A percentile compares a stretch with the other conserved stretches of the same genome.
phyloP scores from a whole-genome alignment of 2,797 vertebrate genomes.

The Anguilla megastoma region DNA sequence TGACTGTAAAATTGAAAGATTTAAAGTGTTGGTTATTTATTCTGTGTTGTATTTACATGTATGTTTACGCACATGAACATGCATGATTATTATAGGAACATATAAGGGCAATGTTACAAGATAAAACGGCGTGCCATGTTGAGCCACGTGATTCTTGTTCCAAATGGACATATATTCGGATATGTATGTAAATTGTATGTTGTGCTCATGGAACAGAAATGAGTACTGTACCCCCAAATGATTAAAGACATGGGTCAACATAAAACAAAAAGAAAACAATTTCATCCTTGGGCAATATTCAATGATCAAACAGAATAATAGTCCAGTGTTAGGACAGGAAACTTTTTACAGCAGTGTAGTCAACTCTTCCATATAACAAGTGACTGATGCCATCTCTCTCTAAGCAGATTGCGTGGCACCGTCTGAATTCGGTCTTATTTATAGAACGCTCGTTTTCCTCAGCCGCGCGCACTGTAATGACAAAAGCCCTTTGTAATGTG shows the following conservation, averaged over 20 bases:
- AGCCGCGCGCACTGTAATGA: not conserved
- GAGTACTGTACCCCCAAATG: not conserved
- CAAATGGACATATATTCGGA: too few relatives aligned
- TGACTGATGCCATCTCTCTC: not conserved
- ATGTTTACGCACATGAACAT: not conserved
- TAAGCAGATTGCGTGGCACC: not conserved
- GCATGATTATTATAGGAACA: too few relatives aligned
- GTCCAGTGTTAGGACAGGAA: not conserved
- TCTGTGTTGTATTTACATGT: not conserved
- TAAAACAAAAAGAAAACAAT: too few relatives aligned
- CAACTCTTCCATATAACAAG: not conserved
- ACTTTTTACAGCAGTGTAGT: not conserved
- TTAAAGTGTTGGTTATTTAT: not conserved
- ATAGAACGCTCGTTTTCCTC: not conserved
- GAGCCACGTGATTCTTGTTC: too few relatives aligned
- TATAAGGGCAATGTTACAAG: too few relatives aligned
- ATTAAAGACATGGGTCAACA: too few relatives aligned
- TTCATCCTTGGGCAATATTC: not conserved
- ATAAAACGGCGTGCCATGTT: too few relatives aligned
- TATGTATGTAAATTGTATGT: not conserved
- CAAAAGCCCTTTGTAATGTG: constrained; percentile 1
- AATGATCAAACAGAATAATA: not conserved
- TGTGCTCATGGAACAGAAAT: not conserved
- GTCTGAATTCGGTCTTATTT: constrained; percentile 7
- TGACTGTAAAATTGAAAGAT: not conserved